phyloP scores from a whole-genome alignment of 92 coral and sea anemone genomes.

The Parazoanthus swiftii region DNA sequence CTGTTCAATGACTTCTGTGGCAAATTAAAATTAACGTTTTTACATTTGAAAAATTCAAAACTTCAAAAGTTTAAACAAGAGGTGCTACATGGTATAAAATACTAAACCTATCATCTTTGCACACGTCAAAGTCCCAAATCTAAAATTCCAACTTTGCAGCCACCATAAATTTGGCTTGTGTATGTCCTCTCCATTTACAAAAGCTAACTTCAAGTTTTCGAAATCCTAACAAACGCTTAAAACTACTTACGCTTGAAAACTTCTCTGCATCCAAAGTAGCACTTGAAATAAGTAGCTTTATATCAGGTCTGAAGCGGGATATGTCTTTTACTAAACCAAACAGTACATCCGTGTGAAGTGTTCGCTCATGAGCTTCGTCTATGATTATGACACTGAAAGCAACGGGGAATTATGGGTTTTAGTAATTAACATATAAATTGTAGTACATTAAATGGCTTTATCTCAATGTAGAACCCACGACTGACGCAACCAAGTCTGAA shows the following conservation, averaged over 20 bases:
- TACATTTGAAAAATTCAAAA: too few relatives aligned
- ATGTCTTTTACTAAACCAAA: slow-evolving; percentile 98
- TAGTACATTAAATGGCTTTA: neutral
- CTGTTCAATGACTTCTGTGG: too few relatives aligned
- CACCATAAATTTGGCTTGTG: too few relatives aligned
- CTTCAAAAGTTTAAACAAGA: too few relatives aligned
- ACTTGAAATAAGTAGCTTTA: slow-evolving; percentile 92
- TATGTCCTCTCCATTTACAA: too few relatives aligned
- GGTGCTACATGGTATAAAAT: too few relatives aligned
- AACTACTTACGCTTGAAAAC: slow-evolving; percentile 74
- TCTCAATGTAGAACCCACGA: too few relatives aligned
- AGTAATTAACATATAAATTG: neutral
- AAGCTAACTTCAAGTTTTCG: neutral
- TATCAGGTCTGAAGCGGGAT: slow-evolving; percentile 89
- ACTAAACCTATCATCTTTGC: too few relatives aligned
- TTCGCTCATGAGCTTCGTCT: slow-evolving; percentile 97
- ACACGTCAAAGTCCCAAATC: too few relatives aligned
- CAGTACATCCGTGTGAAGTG: slow-evolving; percentile 93
- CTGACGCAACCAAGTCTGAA: too few relatives aligned
- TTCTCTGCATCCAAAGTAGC: slow-evolving; percentile 99
- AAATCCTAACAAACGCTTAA: neutral
- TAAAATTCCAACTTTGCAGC: too few relatives aligned
- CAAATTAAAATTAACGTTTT: too few relatives aligned
- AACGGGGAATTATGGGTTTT: neutral
- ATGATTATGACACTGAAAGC: slow-evolving; percentile 81